Evolutionary conservation across 2,888 invertebrate genomes (phyloP), one percentile per base, ranked within the genome.

Genomic region (Diabrotica balteata): DNA sequence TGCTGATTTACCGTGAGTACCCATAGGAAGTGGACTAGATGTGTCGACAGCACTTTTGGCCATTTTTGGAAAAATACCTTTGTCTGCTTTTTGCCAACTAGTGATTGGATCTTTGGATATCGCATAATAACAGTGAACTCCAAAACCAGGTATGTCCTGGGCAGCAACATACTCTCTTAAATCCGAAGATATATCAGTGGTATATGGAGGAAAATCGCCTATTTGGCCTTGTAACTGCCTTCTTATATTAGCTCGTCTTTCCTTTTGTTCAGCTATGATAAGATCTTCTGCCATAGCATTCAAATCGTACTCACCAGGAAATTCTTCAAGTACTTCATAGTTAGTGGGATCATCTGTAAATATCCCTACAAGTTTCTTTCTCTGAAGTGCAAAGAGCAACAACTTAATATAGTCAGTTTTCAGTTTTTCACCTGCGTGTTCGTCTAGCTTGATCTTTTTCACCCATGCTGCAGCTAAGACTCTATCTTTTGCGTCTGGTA

Each of bases 71-170:
- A 84, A 75, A 8, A 82, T 72, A 2, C 79, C 81, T 51, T 79
- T 80, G 8, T 84, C 81, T 4, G 81, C 64, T 52, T 80, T 78
- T 8, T 80, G 75, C 86, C 86, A 86, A 46, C 77, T 77, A n/a
- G 81, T 74, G 10, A 87, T 68, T 0, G 86, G 85, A 67, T 86
- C 83, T 17, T 77, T 81, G 8, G 86, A 86, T 55, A 84, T 77
- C 1, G 86, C 87, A 72, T 85, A 86, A 72, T 84, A 87, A n/a
- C 83, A 85, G 65, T 87, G 86, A 10, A 85, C 81, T 2, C 86
- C 86, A 76, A 85, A 86, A 66, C 83, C 80, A 46, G 85, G 85
- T 66, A 86, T 86, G 72, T 85, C 83, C 72, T 86, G 86, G 22
- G 84, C 81, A 1, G 85, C 84, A 0, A 83, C 84, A 76, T 85